These are phyloP conservation scores for Uria lomvia DNA, from an alignment of 2,113 vertebrate genomes.

Conservation along the genomic window DNA sequence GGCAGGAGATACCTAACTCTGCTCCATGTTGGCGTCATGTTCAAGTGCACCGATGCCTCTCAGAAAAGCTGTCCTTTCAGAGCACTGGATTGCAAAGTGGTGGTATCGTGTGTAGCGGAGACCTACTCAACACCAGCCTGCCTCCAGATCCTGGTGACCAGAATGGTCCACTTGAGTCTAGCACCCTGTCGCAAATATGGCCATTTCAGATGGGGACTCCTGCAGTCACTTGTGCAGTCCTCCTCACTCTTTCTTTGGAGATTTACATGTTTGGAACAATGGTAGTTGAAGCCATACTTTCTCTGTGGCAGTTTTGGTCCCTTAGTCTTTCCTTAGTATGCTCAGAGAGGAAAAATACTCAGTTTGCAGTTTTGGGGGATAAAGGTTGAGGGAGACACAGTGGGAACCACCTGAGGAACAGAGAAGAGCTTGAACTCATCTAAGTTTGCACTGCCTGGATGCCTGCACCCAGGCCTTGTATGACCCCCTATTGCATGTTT, in stretches of 20 bases:
- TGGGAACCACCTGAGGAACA: background rate
- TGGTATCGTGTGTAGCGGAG: background rate
- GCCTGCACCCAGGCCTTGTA: background rate
- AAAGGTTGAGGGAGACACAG: background rate
- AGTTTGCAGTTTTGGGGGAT: background rate
- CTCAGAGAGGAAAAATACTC: background rate
- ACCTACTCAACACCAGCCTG: background rate
- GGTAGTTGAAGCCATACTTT: background rate
- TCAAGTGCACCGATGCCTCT: background rate
- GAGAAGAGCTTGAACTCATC: background rate
- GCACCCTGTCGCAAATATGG: background rate
- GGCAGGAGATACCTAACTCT: background rate
- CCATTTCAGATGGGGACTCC: background rate
- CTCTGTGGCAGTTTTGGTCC: background rate
- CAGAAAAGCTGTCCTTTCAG: background rate
- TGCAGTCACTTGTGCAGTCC: background rate
- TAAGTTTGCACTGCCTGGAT: background rate
- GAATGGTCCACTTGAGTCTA: background rate
- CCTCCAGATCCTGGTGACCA: background rate
- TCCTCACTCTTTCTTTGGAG: background rate
- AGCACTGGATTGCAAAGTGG: background rate
- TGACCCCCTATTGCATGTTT: background rate
- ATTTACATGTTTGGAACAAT: background rate
- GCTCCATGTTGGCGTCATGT: fast-evolving
- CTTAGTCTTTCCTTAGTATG: background rate